These are phyloP conservation scores for Thecophora atra DNA, from an alignment of 2,888 invertebrate genomes.

Conservation along the genomic window DNA sequence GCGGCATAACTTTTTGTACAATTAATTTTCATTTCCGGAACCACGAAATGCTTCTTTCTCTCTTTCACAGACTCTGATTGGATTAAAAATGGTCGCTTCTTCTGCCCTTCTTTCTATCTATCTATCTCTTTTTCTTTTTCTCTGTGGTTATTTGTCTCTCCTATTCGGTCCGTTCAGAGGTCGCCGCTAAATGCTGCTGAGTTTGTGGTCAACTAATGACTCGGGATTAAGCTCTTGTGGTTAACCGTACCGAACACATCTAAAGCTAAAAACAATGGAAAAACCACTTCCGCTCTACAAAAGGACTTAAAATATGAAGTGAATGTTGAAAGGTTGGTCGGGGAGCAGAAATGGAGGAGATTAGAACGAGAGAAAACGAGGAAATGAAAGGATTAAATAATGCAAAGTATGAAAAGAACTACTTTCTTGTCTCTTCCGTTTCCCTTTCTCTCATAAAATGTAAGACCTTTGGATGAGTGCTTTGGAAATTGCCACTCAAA, in stretches of 20 bases:
- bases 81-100: not conserved
- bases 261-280: slow-evolving; percentile 30
- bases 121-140: not conserved
- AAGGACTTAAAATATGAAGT: slow-evolving; percentile 31
- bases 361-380: not conserved
- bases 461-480: too few species aligned
- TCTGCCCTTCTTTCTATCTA: not conserved
- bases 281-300: slow-evolving; percentile 24
- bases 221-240: slow-evolving; percentile 33
- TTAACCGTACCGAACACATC: slow-evolving; percentile 25
- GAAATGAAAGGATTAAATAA: not conserved
- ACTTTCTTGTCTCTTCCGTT: too few species aligned
- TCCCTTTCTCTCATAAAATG: too few species aligned
- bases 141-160: not conserved
- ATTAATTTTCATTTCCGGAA: slow-evolving; percentile 11
- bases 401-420: too few species aligned
- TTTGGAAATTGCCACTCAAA: too few species aligned
- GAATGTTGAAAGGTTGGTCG: slow-evolving; percentile 2
- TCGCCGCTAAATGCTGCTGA: slow-evolving; percentile 30
- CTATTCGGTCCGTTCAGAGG: not conserved
- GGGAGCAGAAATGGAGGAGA: not conserved
- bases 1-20: slow-evolving; percentile 26
- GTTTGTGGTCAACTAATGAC: slow-evolving; percentile 36
- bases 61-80: not conserved
- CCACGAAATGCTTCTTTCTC: not conserved